A percentile compares a stretch with the other conserved stretches of the same genome.
These are phyloP conservation scores for zebrafish (Danio rerio) DNA, from an alignment of 2,113 vertebrate species.

Conservation along the genomic window DNA sequence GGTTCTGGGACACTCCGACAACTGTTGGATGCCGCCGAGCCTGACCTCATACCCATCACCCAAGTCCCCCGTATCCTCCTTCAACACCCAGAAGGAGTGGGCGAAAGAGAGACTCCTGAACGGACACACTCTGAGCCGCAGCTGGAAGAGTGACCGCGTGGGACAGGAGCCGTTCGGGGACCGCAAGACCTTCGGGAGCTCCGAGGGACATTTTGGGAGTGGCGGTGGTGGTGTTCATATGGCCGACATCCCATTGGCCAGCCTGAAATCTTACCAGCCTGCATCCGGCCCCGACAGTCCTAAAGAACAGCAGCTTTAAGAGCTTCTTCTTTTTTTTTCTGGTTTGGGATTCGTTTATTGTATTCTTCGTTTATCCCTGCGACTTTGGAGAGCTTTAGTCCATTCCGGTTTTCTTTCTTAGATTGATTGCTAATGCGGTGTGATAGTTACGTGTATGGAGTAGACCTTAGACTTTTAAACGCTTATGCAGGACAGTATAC, in stretches of 20 bases:
- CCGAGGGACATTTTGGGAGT: conserved; percentile 88
- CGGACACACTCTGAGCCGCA: conserved; percentile 92
- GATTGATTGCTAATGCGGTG: conserved; percentile 54
- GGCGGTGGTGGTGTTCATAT: conserved; percentile 84
- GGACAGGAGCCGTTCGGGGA: conserved; percentile 93
- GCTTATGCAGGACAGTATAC: conserved; percentile 86
- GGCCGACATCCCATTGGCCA: conserved; percentile 96
- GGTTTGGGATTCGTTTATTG: neutral
- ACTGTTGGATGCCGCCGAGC: conserved; percentile 98
- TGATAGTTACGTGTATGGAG: conserved; percentile 55
- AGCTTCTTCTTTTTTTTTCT: conserved; percentile 52
- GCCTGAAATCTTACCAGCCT: conserved; percentile 94
- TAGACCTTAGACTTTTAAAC: conserved; percentile 71
- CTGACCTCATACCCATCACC: conserved; percentile 91
- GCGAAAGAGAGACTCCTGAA: conserved; percentile 97
- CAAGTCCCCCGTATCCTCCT: conserved; percentile 92
- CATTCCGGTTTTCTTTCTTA: conserved; percentile 32
- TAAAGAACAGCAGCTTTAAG: conserved; percentile 98
- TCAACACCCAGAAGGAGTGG: conserved; percentile 93
- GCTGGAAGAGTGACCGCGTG: conserved; percentile 92
- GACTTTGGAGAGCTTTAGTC: conserved; percentile 36
- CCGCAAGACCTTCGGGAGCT: conserved; percentile 91
- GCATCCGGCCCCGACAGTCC: conserved; percentile 87
- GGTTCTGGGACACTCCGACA: conserved; percentile 97
- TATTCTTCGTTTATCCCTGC: conserved; percentile 8